Conservation (phyloP, 2,113 vertebrate species). For the Cololabis saira region DNA sequence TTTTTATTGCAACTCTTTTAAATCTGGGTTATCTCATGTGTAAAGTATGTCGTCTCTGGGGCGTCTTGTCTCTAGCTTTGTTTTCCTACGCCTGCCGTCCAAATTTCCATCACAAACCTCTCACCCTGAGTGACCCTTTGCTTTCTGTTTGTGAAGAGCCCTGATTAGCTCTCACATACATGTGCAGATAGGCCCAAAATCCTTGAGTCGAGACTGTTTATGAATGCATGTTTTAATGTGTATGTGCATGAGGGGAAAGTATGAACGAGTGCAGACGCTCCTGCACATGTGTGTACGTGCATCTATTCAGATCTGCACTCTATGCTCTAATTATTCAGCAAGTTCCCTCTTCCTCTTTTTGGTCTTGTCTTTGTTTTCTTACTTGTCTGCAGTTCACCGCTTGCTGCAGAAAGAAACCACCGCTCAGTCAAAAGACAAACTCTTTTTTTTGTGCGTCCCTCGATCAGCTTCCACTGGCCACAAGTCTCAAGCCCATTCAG, state of each 20-base stretch:
- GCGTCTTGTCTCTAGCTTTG: slow-evolving; percentile 72
- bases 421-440: slow-evolving; percentile 49
- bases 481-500: slow-evolving; percentile 26
- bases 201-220: slow-evolving; percentile 34
- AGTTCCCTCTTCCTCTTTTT: slow-evolving; percentile 32
- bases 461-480: slow-evolving; percentile 42
- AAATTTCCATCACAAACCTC: slow-evolving; percentile 85
- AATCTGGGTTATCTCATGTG: slow-evolving; percentile 72
- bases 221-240: slow-evolving; percentile 37
- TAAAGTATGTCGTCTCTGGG: slow-evolving; percentile 74
- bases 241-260: neutral
- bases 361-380: slow-evolving; percentile 18
- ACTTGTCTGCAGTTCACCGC: slow-evolving; percentile 44
- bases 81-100: slow-evolving; percentile 80
- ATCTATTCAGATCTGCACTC: slow-evolving; percentile 37
- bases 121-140: slow-evolving; percentile 76
- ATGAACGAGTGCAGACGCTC: slow-evolving; percentile 13
- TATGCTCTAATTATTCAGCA: slow-evolving; percentile 57
- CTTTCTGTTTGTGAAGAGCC: slow-evolving; percentile 67
- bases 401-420: slow-evolving; percentile 54
- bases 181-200: slow-evolving; percentile 68
- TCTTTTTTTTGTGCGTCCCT: slow-evolving; percentile 45
- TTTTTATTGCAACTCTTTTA: slow-evolving; percentile 8
- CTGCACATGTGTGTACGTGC: slow-evolving; percentile 48
- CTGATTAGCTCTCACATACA: slow-evolving; percentile 71